Conservation (phyloP, 2,888 invertebrate species). For the Xestia rhomboidea region DNA sequence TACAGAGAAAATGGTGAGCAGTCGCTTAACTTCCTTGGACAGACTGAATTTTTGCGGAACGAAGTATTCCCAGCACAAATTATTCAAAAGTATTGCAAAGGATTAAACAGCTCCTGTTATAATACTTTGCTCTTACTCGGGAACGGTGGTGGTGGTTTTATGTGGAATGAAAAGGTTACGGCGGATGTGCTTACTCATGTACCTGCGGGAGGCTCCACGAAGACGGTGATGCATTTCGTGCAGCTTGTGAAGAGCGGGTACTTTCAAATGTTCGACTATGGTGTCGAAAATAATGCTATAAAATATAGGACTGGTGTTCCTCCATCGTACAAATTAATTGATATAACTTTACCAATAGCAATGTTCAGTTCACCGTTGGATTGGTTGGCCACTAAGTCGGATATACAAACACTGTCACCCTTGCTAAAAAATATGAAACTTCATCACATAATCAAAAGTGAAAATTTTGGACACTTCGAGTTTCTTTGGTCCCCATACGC, state of each 20-base stretch:
- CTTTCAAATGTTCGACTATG: slow-evolving; percentile 75
- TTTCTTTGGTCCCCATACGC: slow-evolving; percentile 75
- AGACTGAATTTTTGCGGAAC: slow-evolving; percentile 64
- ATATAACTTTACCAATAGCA: slow-evolving; percentile 69
- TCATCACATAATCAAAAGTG: slow-evolving; percentile 68
- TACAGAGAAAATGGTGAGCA: slow-evolving; percentile 57
- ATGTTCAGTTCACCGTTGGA: slow-evolving; percentile 74
- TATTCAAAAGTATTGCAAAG: slow-evolving; percentile 70
- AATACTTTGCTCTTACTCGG: slow-evolving; percentile 72
- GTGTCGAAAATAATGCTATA: slow-evolving; percentile 56
- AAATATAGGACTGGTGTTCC: slow-evolving; percentile 65
- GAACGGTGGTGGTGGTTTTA: slow-evolving; percentile 67
- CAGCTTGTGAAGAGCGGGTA: slow-evolving; percentile 74
- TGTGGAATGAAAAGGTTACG: slow-evolving; percentile 50
- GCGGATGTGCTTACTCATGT: slow-evolving; percentile 60
- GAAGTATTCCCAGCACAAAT: slow-evolving; percentile 64
- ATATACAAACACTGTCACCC: slow-evolving; percentile 66
- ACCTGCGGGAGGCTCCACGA: slow-evolving; percentile 73
- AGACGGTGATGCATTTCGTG: slow-evolving; percentile 75
- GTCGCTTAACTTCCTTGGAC: slow-evolving; percentile 65
- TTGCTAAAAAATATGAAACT: slow-evolving; percentile 64
- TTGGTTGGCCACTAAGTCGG: slow-evolving; percentile 70
- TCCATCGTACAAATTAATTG: slow-evolving; percentile 67
- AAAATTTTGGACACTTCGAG: slow-evolving; percentile 75
- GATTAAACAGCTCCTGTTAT: slow-evolving; percentile 63